Conservation (phyloP, 2,797 vertebrate genomes). For the Channa striata region DNA sequence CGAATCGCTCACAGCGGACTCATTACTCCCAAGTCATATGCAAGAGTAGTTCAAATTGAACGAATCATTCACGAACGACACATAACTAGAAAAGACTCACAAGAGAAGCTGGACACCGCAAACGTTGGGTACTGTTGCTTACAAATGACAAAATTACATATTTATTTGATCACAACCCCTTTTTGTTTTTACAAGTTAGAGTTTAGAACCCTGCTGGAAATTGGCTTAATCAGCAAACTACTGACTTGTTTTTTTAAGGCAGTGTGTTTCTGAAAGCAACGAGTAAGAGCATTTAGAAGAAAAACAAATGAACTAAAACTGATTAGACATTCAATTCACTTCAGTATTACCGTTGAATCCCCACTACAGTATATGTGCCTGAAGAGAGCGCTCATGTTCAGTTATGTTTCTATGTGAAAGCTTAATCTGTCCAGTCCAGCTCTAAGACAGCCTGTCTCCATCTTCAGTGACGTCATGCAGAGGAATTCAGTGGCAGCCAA, state of each 20-base stretch:
- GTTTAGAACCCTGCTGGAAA: too few species aligned
- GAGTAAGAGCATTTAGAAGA: neutral
- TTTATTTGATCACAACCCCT: too few species aligned
- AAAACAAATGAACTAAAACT: neutral
- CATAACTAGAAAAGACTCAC: too few species aligned
- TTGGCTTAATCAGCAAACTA: neutral
- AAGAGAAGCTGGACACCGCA: too few species aligned
- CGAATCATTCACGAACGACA: too few species aligned
- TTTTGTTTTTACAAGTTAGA: too few species aligned
- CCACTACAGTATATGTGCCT: fast-evolving
- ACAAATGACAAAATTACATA: too few species aligned
- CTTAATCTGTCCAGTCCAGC: conserved; percentile 14
- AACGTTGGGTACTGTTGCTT: too few species aligned
- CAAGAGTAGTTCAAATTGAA: too few species aligned
- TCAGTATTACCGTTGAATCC: neutral
- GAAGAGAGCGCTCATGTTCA: neutral
- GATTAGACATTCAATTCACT: neutral
- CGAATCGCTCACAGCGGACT: too few species aligned
- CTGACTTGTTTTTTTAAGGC: neutral
- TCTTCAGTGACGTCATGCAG: conserved; percentile 51
- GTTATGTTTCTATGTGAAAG: conserved; percentile 4
- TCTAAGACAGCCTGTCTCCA: conserved; percentile 49
- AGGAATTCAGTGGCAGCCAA: conserved; percentile 65
- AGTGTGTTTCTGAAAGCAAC: neutral
- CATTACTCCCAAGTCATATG: too few species aligned